phyloP scores from a whole-genome alignment of 2,888 invertebrate genomes.

The Eurytoma californica region DNA sequence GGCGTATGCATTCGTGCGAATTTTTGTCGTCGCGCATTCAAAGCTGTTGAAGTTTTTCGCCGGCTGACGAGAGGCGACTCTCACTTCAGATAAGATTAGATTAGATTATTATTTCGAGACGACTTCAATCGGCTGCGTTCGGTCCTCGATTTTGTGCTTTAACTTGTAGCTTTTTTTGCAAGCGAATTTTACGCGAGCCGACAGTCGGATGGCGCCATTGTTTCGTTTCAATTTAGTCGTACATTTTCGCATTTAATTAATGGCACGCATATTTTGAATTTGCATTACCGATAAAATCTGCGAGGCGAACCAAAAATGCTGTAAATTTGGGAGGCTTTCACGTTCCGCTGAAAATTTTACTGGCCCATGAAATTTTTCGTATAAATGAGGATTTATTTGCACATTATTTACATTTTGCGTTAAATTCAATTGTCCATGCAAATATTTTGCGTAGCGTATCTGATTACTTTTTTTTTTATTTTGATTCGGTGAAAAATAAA shows the following conservation, averaged over 20 bases:
- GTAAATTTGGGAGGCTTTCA: conserved; percentile 18
- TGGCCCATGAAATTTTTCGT: conserved; percentile 18
- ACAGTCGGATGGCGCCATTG: neutral
- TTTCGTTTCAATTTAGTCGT: neutral
- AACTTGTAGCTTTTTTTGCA: neutral
- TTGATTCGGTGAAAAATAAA: no score
- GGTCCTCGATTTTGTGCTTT: neutral
- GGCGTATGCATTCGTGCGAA: no score
- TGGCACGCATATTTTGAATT: conserved; percentile 14
- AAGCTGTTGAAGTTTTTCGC: neutral
- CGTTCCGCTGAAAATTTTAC: conserved; percentile 1
- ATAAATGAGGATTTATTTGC: conserved; percentile 2
- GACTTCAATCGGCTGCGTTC: neutral
- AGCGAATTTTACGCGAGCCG: neutral
- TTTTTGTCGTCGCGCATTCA: neutral
- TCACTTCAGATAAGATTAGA: conserved; percentile 25
- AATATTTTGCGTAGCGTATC: no score
- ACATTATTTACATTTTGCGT: neutral
- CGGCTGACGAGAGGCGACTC: conserved; percentile 1
- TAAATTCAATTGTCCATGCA: no score
- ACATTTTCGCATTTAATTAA: conserved; percentile 19
- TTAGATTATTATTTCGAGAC: conserved; percentile 13
- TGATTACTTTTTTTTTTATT: no score
- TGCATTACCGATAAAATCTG: conserved; percentile 37
- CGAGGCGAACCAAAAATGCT: conserved; percentile 17